Evolutionary conservation across 2,113 vertebrate species (phyloP).

Genomic region (Heptranchias perlo): DNA sequence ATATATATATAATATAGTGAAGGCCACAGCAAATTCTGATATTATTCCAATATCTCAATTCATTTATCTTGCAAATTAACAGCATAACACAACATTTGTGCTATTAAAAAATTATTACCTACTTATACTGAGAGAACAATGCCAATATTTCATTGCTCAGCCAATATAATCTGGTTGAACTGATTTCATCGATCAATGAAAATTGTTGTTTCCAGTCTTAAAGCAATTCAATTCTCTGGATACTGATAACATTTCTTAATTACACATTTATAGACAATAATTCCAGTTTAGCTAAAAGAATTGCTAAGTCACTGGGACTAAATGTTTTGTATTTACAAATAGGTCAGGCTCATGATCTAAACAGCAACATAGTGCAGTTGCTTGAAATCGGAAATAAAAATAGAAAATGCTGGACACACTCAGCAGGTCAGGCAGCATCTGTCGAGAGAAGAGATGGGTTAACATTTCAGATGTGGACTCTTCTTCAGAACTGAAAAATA

Average conservation of each 20-base stretch:
- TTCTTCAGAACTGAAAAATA: neutral
- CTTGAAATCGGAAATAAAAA: neutral
- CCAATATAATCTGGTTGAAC: neutral
- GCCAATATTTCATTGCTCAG: conserved; percentile 7
- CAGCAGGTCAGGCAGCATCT: neutral
- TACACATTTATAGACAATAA: conserved; percentile 5
- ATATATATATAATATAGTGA: neutral
- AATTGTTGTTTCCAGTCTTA: conserved; percentile 10
- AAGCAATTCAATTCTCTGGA: neutral
- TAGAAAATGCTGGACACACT: neutral
- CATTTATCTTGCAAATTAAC: conserved; percentile 29
- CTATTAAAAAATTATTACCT: conserved; percentile 19
- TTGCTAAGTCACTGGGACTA: neutral
- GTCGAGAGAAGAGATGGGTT: neutral
- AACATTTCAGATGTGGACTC: neutral
- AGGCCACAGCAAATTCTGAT: neutral
- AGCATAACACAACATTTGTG: conserved; percentile 3
- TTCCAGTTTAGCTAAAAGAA: neutral
- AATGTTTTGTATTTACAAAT: neutral
- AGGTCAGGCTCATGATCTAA: too few relatives aligned
- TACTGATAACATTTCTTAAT: conserved; percentile 10
- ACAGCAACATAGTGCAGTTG: too few relatives aligned
- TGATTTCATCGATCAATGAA: conserved; percentile 10
- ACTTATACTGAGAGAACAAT: neutral
- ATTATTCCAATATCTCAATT: conserved; percentile 4